These are phyloP conservation scores for Agelastica alni DNA, from an alignment of 2,888 invertebrate genomes.

Conservation along the genomic window DNA sequence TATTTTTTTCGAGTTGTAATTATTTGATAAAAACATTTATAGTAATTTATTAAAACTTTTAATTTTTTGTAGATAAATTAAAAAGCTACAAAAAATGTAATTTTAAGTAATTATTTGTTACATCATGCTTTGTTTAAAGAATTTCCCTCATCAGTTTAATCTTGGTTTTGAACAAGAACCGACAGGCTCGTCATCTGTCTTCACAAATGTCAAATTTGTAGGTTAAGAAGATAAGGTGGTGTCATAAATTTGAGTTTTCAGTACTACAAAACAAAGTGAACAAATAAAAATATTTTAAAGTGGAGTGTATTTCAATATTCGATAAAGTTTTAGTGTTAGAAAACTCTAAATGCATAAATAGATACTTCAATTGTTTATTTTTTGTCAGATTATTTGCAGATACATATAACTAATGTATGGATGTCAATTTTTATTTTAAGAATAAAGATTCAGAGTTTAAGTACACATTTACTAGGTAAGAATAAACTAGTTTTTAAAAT, in stretches of 20 bases:
- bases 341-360: slow-evolving; percentile 2
- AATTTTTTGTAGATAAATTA: no score
- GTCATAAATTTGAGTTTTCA: slow-evolving; percentile 25
- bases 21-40: no score
- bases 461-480: slow-evolving; percentile 11
- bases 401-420: slow-evolving; percentile 17
- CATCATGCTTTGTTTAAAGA: no score
- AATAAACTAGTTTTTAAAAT: background rate
- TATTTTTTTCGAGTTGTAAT: no score
- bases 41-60: no score
- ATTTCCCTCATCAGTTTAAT: no score
- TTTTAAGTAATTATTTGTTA: no score
- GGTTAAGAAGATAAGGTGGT: slow-evolving; percentile 33
- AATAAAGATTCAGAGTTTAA: slow-evolving; percentile 16
- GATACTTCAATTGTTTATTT: no score
- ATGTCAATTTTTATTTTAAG: slow-evolving; percentile 26
- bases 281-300: slow-evolving; percentile 25
- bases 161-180: background rate
- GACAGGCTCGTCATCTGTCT: slow-evolving; percentile 3
- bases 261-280: slow-evolving; percentile 28
- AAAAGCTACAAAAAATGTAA: no score
- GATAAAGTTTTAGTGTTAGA: slow-evolving; percentile 10
- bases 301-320: slow-evolving; percentile 12
- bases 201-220: slow-evolving; percentile 26
- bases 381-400: no score